Base-by-base conservation (phyloP, 2,888 invertebrate genomes). In the Drosophila tripunctata region DNA sequence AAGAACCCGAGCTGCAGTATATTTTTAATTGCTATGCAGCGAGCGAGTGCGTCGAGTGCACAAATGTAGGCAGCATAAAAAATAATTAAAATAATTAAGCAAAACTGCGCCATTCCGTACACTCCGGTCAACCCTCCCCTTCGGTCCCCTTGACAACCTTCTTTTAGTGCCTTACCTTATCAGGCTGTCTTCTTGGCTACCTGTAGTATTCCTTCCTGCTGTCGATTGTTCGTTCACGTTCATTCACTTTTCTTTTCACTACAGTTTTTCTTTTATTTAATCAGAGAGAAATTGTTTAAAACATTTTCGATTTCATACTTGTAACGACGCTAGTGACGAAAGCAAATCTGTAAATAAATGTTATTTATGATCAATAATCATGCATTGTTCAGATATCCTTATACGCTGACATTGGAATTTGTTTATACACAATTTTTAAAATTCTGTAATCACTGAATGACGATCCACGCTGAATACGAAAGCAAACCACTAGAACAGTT, bases 61-160 rank as follows among this genome's bases (percentile, higher is more conserved):
- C 41, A 62, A 65, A 52, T 61, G 67, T 78, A 61, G 76, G 78
- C 76, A 75, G 74, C 63, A 78, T 69, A 84, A 63, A 74, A 76
- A 81, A 84, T 82, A 85, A 85, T 85, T 84, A 84, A 81, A 85
- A 81, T 84, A 81, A 81, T 81, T 81, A 85, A 81, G 82, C 58
- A 75, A 77, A 84, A 84, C 78, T 81, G 84, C 76, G 81, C 61
- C 63, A 63, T 57, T 67, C 15, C 41, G 58, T 14, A 58, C 43
- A 17, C 12, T 3, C 30, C 24, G 5, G 1, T 10, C 8, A 7
- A 6, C 24, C 14, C 4, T n/a, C 24, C 2, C 31, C 7, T 1
- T 30, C 4, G 7, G 17, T 3, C 31, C 6, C 19, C 14, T n/a
- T n/a, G n/a, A n/a, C n/a, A n/a, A n/a, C 12, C 55, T 10, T 15